Base-by-base conservation (phyloP, 2,113 vertebrate species). In the Corythoichthys haematopterus region DNA sequence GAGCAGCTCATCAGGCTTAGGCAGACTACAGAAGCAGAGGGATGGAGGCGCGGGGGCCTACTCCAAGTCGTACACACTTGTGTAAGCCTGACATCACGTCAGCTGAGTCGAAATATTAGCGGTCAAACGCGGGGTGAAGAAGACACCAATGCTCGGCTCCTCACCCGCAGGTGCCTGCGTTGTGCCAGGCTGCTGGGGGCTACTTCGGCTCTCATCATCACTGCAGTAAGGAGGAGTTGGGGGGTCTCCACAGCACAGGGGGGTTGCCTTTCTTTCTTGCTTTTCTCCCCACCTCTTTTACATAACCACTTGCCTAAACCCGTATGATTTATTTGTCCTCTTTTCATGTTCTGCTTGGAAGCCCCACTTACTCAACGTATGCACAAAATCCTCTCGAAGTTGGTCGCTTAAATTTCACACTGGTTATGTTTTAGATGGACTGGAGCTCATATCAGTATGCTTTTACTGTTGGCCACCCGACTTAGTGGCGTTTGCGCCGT, bases 11-110 rank as follows among this genome's bases (percentile, higher is more conserved):
- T 95, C 96, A 0, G 96, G 94, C 28, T 91, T 94, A 16, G 94
- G 94, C 83, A 91, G 97, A 89, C 87, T 95, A 72, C 96, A 98
- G 91, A 98, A 98, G 90, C 96, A 94, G 80, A 94, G 95, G 20
- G 92, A 90, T 82, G 87, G 85, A 51, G 89, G 81, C 38, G 78
- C 95, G 0, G 95, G 95, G 65, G 94, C 96, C 67, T 98, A 98
- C 90, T 98, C 97, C 77, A 99, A 99, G 88, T 98, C 96, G 78
- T 99, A 99, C 90, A 98, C 97, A 8, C 92, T 99, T 85, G 97
- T 99, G 92, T 98, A 97, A 93, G 78, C 78, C 77, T 77, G 77
- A 46, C n/a, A 40, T 15, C 68, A 75, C 57, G 38, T 72, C 64
- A 74, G 85, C 84, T 79, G 78, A 71, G 84, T 66, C 75, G 47